These are phyloP conservation scores for Aporrectodea caliginosa DNA, from an alignment of 1,140 invertebrate genomes.

Conservation along the genomic window DNA sequence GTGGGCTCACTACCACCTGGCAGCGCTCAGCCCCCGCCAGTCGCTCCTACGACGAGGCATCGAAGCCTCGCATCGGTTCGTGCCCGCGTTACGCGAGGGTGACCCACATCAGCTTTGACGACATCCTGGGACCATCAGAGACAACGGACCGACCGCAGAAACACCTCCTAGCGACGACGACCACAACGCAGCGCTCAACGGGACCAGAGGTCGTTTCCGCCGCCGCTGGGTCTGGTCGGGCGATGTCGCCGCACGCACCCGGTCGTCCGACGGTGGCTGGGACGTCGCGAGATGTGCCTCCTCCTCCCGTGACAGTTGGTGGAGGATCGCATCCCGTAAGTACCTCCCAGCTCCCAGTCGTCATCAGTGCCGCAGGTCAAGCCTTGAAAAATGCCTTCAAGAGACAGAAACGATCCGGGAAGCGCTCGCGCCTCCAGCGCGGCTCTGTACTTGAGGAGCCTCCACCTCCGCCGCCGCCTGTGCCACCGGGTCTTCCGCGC, in stretches of 20 bases:
- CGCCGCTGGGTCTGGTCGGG: too few species aligned
- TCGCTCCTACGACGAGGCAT: background rate
- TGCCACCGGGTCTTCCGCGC: too few species aligned
- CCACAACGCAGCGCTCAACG: too few species aligned
- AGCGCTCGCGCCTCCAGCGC: background rate
- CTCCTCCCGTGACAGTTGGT: too few species aligned
- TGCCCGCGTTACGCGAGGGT: background rate
- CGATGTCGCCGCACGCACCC: too few species aligned
- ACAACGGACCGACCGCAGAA: too few species aligned
- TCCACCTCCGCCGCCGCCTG: too few species aligned
- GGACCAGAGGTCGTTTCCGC: too few species aligned
- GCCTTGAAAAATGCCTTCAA: slow-evolving; percentile 2
- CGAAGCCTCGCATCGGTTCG: background rate
- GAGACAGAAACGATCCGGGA: background rate
- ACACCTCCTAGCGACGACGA: too few species aligned
- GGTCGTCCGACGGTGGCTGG: too few species aligned
- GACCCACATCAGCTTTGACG: background rate
- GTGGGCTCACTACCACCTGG: background rate
- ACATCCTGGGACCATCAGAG: background rate
- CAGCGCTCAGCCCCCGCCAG: background rate
- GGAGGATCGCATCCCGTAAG: too few species aligned
- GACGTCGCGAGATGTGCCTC: too few species aligned
- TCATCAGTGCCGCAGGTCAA: background rate
- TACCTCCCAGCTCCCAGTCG: background rate
- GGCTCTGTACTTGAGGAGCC: background rate